Evolutionary conservation across 2,888 invertebrate genomes (phyloP), one percentile per base, ranked within the genome.

Genomic region (Campoplex capitator): DNA sequence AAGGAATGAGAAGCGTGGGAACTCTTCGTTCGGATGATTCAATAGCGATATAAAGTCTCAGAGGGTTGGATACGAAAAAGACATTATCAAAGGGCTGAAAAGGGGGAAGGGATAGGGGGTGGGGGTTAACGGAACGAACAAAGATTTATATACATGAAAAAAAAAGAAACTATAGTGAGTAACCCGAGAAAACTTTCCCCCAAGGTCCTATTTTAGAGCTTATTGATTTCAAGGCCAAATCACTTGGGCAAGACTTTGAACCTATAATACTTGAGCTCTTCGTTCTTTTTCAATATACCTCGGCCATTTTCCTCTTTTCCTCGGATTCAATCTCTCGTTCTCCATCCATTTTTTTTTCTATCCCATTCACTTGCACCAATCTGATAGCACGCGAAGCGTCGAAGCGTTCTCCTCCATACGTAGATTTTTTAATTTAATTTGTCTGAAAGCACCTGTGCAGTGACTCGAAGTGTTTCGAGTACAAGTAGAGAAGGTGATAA

Each of bases 361-460:
- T 62, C 35, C 35, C 62, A 65, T 78, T 62, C 42, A 68, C 75
- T 32, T 68, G 65, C 81, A 56, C 38, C 70, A 74, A 74, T 58
- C 62, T 56, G 68, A 84, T 87, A 84, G 78, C 11, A 54, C 70
- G 75, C 68, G 65, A 51, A 48, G 73, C 74, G 70, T 68, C 54
- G 77, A 86, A 75, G 32, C n/a, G 42, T 6, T 23, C 28, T 38
- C 51, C 23, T 45, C 8, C 16, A 42, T 18, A 56, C 51, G 54
- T 74, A 38, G 73, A 80, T 76, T 74, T 68, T 35, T 51, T 84
- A 84, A 87, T 84, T 84, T 70, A 68, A 87, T 87, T 84, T 84
- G 82, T 87, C 84, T 84, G 77, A 87, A 76, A 84, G 87, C 84
- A 77, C 73, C 67, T 58, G 56, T 51, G 67, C 42, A 62, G 54